Conservation (phyloP, 30 jellyfish, hydroid and myxozoan species). For the Aurelia aurita complex sp. Pacific region DNA sequence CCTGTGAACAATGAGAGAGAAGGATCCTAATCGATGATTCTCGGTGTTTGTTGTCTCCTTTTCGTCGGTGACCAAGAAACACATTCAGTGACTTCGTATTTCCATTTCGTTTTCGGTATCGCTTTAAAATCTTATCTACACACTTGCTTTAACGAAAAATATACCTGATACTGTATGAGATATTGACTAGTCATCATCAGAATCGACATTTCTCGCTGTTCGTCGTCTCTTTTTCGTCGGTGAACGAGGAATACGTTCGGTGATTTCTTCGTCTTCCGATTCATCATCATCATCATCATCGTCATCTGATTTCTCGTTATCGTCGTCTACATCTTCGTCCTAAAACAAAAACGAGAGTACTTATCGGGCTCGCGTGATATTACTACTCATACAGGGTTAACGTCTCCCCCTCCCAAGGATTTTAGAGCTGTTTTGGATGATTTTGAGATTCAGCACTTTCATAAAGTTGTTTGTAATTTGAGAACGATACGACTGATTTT, state of each 20-base stretch:
- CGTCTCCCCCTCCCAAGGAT: background rate
- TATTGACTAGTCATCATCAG: conserved; percentile 53
- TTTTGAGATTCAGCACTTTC: too few species aligned
- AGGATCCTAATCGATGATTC: too few species aligned
- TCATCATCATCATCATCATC: conserved; percentile 55
- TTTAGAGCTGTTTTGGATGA: too few species aligned
- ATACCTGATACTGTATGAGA: background rate
- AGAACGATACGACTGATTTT: too few species aligned
- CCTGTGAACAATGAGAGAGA: too few species aligned
- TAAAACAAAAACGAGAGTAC: background rate
- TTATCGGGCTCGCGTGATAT: background rate
- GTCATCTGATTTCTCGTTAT: conserved; percentile 35
- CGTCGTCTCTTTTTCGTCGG: conserved; percentile 60
- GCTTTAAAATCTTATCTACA: too few species aligned
- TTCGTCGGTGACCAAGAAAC: too few species aligned
- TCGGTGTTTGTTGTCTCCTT: too few species aligned
- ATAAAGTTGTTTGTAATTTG: too few species aligned
- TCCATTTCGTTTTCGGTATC: too few species aligned
- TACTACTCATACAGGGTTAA: background rate
- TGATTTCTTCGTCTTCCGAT: conserved; percentile 53
- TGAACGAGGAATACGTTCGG: conserved; percentile 53
- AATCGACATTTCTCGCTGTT: conserved; percentile 36
- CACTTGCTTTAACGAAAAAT: too few species aligned
- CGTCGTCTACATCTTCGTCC: conserved; percentile 41
- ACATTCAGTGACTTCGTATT: too few species aligned